These are phyloP conservation scores for Myrmecobius fasciatus DNA, from an alignment of 2,113 vertebrate species.

Conservation along the genomic window DNA sequence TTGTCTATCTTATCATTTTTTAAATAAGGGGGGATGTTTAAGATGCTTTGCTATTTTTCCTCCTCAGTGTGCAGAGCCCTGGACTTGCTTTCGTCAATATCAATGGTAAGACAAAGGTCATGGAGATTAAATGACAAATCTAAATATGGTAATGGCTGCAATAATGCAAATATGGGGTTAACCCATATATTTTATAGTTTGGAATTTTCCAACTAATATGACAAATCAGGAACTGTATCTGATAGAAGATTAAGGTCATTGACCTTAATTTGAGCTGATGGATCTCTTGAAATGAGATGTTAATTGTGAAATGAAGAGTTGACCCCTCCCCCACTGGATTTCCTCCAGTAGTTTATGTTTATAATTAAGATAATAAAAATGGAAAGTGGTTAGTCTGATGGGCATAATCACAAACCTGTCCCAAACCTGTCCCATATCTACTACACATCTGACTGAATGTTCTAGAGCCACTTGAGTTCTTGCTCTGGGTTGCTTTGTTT, in stretches of 20 bases:
- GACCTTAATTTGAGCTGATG: constrained; percentile 91
- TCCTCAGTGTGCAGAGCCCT: constrained; percentile 47
- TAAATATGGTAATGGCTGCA: constrained; percentile 68
- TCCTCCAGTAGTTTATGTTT: constrained; percentile 78
- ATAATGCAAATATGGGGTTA: constrained; percentile 65
- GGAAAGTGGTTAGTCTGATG: constrained; percentile 67
- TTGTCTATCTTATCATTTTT: constrained; percentile 13
- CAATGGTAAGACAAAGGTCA: constrained; percentile 75
- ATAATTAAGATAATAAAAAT: constrained; percentile 79
- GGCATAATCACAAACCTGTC: constrained; percentile 54
- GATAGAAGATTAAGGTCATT: constrained; percentile 91
- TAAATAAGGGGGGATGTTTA: constrained; percentile 29
- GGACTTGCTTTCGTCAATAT: constrained; percentile 38
- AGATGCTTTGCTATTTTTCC: constrained; percentile 56
- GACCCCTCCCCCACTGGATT: constrained; percentile 72
- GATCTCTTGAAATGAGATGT: constrained; percentile 88
- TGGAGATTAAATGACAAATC: constrained; percentile 75
- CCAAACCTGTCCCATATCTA: constrained; percentile 13
- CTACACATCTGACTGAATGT: constrained; percentile 30
- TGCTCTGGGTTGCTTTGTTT: constrained; percentile 33
- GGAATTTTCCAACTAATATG: constrained; percentile 77
- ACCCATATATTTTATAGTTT: constrained; percentile 77
- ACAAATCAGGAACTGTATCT: constrained; percentile 73
- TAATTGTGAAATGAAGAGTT: constrained; percentile 88
- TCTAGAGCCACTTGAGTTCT: constrained; percentile 8